Percentiles rank a stretch among this genome's conserved stretches.
phyloP scores from a whole-genome alignment of 2,797 vertebrate species.

The Poeciliopsis infans region DNA sequence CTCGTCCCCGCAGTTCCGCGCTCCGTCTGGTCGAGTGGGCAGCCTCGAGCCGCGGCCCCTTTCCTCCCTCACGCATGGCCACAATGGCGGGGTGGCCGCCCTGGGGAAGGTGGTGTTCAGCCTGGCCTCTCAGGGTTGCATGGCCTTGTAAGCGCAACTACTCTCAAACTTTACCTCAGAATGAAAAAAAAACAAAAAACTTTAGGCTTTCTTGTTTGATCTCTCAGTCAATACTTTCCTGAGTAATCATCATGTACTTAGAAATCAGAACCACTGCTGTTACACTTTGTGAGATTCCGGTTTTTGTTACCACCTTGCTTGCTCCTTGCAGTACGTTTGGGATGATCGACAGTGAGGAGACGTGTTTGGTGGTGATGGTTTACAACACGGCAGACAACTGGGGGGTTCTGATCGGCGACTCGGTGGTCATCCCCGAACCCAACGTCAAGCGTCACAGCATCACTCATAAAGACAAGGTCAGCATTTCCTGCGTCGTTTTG shows the following conservation, averaged over 20 bases:
- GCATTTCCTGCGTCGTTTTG: slow-evolving; percentile 16
- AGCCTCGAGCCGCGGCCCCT: slow-evolving; percentile 80
- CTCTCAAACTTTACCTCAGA: not conserved
- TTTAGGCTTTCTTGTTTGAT: not conserved
- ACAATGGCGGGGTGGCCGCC: slow-evolving; percentile 81
- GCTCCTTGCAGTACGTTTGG: slow-evolving; percentile 85
- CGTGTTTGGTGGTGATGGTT: slow-evolving; percentile 88
- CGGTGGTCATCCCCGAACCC: slow-evolving; percentile 90
- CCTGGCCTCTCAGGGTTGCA: slow-evolving; percentile 86
- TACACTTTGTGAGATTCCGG: not conserved
- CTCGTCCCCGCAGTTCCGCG: slow-evolving; percentile 83
- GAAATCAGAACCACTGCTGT: not conserved
- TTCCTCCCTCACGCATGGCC: slow-evolving; percentile 79
- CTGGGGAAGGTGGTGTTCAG: slow-evolving; percentile 93
- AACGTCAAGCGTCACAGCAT: slow-evolving; percentile 85
- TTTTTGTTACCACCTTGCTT: not conserved
- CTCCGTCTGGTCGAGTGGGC: slow-evolving; percentile 81
- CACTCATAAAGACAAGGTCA: slow-evolving; percentile 87
- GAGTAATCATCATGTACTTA: not conserved
- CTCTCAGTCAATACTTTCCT: not conserved
- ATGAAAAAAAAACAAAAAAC: not conserved
- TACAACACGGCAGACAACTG: slow-evolving; percentile 92
- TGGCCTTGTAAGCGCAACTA: slow-evolving; percentile 88
- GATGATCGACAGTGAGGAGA: slow-evolving; percentile 86
- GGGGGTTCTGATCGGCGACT: slow-evolving; percentile 92